Percentiles rank a stretch among this genome's conserved stretches.
phyloP scores from a whole-genome alignment of 2,113 vertebrate species.

The Prionailurus viverrinus region DNA sequence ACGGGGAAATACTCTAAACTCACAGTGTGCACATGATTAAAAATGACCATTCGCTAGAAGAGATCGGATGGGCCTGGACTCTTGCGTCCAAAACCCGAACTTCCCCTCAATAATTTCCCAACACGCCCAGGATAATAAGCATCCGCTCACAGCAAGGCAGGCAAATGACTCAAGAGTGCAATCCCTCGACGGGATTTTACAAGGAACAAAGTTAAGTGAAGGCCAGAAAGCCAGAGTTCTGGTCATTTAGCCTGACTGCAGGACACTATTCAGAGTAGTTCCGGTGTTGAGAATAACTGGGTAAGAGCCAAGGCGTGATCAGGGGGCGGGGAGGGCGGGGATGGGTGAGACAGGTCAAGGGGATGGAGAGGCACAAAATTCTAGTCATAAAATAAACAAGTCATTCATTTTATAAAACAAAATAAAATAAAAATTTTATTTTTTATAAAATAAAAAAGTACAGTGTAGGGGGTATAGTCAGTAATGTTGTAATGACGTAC shows the following conservation, averaged over 20 bases:
- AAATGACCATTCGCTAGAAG: background rate
- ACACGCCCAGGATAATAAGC: background rate
- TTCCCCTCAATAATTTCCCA: background rate
- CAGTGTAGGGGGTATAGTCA: background rate
- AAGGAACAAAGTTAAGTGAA: background rate
- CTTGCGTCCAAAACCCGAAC: too few relatives aligned
- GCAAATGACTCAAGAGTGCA: accelerated
- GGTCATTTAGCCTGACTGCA: background rate
- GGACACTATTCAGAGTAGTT: background rate
- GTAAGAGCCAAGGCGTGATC: background rate
- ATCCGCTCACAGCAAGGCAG: background rate
- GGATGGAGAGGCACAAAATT: background rate
- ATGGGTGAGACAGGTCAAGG: background rate
- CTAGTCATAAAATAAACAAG: background rate
- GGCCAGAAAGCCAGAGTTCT: background rate
- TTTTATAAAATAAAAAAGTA: background rate
- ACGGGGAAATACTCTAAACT: background rate
- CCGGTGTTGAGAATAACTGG: background rate
- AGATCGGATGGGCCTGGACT: too few relatives aligned
- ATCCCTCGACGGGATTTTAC: background rate
- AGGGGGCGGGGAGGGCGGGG: background rate
- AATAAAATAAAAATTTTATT: too few relatives aligned
- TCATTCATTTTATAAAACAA: too few relatives aligned
- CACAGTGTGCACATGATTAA: background rate
- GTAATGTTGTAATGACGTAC: background rate